These are phyloP conservation scores for Grus americana DNA, from an alignment of 2,113 vertebrate species.

Conservation along the genomic window DNA sequence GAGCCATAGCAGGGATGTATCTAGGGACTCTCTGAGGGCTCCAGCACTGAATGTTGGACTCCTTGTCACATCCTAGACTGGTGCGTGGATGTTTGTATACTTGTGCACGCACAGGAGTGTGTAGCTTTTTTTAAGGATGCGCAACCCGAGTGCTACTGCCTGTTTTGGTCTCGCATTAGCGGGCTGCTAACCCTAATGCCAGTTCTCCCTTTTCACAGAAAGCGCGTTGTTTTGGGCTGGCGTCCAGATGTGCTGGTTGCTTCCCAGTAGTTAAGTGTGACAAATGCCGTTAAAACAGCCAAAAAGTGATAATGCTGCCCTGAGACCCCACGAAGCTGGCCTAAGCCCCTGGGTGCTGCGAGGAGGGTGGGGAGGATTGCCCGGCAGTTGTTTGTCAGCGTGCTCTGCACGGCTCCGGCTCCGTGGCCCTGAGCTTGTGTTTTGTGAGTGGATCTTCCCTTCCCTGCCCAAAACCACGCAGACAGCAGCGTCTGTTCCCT, in stretches of 20 bases:
- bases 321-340: not conserved
- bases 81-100: conserved; percentile 3
- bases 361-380: not conserved
- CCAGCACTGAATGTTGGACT: not conserved
- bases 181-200: not conserved
- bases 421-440: conserved; percentile 46
- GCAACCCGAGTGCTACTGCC: not conserved
- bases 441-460: conserved; percentile 64
- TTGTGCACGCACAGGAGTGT: not conserved
- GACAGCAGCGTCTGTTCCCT: conserved; percentile 27
- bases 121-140: conserved; percentile 53
- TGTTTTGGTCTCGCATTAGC: not conserved
- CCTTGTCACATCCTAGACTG: not conserved
- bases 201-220: not conserved
- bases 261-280: not conserved
- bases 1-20: not conserved
- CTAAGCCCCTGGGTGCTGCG: not conserved
- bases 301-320: not conserved
- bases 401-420: not conserved
- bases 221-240: accelerated
- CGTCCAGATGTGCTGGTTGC: not conserved
- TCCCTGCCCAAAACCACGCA: not conserved
- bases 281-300: not conserved
- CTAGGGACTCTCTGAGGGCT: not conserved
- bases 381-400: not conserved